phyloP scores from a whole-genome alignment of 2,888 invertebrate genomes.

The Lasius fuliginosus region DNA sequence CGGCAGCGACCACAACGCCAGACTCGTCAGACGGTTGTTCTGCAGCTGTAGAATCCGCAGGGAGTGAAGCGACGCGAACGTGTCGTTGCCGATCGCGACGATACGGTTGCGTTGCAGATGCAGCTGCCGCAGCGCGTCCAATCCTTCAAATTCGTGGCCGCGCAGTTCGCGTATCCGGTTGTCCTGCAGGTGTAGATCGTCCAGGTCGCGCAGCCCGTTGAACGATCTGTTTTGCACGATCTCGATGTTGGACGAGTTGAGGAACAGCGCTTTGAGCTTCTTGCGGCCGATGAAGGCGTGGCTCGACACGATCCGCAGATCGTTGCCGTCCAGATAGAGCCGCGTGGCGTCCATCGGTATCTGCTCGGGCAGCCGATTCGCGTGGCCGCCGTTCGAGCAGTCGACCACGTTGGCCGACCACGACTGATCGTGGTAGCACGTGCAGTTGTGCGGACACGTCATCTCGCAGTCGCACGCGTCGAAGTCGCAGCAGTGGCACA shows the following conservation, averaged over 20 bases:
- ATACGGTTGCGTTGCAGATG: slow-evolving; percentile 93
- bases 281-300: slow-evolving; percentile 95
- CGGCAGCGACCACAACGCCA: slow-evolving; percentile 92
- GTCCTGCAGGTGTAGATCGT: slow-evolving; percentile 92
- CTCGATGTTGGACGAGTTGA: slow-evolving; percentile 93
- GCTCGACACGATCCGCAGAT: slow-evolving; percentile 91
- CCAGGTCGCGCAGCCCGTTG: slow-evolving; percentile 93
- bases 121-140: slow-evolving; percentile 91
- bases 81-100: slow-evolving; percentile 90
- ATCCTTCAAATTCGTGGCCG: slow-evolving; percentile 93
- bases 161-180: slow-evolving; percentile 91
- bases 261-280: slow-evolving; percentile 91
- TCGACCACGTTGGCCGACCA: slow-evolving; percentile 96
- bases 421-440: slow-evolving; percentile 95
- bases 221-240: slow-evolving; percentile 94
- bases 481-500: slow-evolving; percentile 96
- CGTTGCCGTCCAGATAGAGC: slow-evolving; percentile 94
- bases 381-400: slow-evolving; percentile 91
- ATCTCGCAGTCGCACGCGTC: slow-evolving; percentile 97
- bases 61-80: slow-evolving; percentile 90
- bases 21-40: slow-evolving; percentile 90
- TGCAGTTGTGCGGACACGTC: slow-evolving; percentile 95
- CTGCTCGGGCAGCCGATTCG: slow-evolving; percentile 91
- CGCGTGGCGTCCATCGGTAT: slow-evolving; percentile 97
- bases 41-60: slow-evolving; percentile 90